These are phyloP conservation scores for Empis stercorea DNA, from an alignment of 2,888 invertebrate species.

Conservation along the genomic window DNA sequence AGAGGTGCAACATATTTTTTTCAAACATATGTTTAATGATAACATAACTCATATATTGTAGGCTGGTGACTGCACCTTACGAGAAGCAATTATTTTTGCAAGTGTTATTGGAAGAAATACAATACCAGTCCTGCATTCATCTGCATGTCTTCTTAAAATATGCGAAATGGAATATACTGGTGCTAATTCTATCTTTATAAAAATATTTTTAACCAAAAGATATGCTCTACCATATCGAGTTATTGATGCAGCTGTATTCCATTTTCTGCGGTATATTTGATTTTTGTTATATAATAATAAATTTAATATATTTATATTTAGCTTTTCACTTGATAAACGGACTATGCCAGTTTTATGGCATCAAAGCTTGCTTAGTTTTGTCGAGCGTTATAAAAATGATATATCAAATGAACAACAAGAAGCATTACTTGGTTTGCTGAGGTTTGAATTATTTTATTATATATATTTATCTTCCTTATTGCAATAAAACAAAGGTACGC, in stretches of 20 bases:
- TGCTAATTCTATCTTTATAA: slow-evolving; percentile 86
- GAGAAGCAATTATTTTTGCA: slow-evolving; percentile 91
- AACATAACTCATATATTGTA: slow-evolving; percentile 27
- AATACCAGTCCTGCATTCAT: slow-evolving; percentile 88
- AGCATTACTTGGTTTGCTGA: slow-evolving; percentile 62
- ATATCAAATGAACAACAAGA: slow-evolving; percentile 88
- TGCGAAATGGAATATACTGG: slow-evolving; percentile 97
- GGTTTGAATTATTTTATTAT: slow-evolving; percentile 16
- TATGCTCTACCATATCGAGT: slow-evolving; percentile 94
- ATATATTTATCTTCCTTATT: too few relatives aligned
- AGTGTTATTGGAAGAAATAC: slow-evolving; percentile 84
- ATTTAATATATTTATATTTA: too few relatives aligned
- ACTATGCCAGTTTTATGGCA: slow-evolving; percentile 95
- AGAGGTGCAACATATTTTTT: slow-evolving; percentile 42
- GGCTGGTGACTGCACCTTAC: slow-evolving; percentile 84
- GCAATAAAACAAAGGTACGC: too few relatives aligned
- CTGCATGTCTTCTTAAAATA: slow-evolving; percentile 87
- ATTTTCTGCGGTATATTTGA: slow-evolving; percentile 66
- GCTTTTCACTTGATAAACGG: slow-evolving; percentile 71
- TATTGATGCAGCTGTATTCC: slow-evolving; percentile 86
- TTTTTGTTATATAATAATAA: too few relatives aligned
- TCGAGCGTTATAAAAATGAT: slow-evolving; percentile 90
- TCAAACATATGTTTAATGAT: neutral
- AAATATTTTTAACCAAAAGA: slow-evolving; percentile 91
- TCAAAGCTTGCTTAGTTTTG: slow-evolving; percentile 85